Base-by-base conservation (phyloP, 2,888 invertebrate species). In the Hylaea fasciaria region DNA sequence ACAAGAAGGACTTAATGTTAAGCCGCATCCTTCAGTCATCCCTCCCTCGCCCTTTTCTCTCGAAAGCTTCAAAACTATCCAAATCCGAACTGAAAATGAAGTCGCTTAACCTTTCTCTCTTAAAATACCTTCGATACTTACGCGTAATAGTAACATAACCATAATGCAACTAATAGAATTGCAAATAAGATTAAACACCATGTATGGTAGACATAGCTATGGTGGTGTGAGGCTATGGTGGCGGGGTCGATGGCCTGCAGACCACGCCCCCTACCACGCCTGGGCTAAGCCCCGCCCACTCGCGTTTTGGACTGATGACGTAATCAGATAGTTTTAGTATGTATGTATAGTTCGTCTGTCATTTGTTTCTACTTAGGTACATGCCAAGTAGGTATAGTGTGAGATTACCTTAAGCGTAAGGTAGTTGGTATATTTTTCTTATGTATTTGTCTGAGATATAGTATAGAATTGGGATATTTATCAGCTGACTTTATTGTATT, bases 201-300 rank as follows among this genome's bases (percentile, higher is more conserved):
- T 78, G 72, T 65, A 65, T 58, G 66, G 10, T 28, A 41, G 58
- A 64, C 65, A 67, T 72, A 63, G 65, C 60, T 2, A 44, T 59
- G 67, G 64, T 75, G 68, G 62, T 72, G 62, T 64, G 14, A 40
- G 40, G n/a, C 37, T 37, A 3, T 76, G 68, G 72, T 72, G 57
- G 17, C 48, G 60, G 73, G 86, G 78, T 89, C 87, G 83, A 65
- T 76, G 87, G 81, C 87, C 89, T 71, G 39, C 0, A 62, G 12
- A 74, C 84, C 89, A 88, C 90, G 88, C 90, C 91, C 72, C 63
- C 45, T 4, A 14, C 55, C 83, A 85, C 89, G 88, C 89, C 89
- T 66, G 81, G 60, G 39, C 17, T 2, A 62, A 13, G 83, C 83
- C 68, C 86, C 89, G 89, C 90, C 89, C 78, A 82, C 70, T 74